phyloP scores from a whole-genome alignment of 2,888 invertebrate species.

The Diarsia brunnea region DNA sequence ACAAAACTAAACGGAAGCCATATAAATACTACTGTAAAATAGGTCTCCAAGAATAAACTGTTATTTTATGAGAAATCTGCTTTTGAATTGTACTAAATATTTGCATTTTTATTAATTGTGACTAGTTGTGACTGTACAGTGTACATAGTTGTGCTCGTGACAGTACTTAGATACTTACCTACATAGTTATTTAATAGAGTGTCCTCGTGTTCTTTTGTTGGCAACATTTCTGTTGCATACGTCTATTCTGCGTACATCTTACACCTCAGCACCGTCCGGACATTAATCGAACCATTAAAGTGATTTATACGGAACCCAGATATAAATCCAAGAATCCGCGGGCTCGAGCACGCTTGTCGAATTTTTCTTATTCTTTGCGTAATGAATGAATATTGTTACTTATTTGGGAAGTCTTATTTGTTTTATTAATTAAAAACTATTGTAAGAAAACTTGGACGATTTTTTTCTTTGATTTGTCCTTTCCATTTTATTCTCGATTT shows the following conservation, averaged over 20 bases:
- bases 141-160: neutral
- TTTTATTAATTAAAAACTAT: constrained; percentile 6
- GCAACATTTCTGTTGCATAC: constrained; percentile 68
- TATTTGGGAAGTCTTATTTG: constrained; percentile 27
- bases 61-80: neutral
- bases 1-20: too few relatives aligned
- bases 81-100: neutral
- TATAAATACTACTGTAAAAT: too few relatives aligned
- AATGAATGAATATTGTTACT: constrained; percentile 67
- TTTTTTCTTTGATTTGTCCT: neutral
- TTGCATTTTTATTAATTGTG: neutral
- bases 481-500: neutral
- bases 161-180: neutral
- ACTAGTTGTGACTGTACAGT: too few relatives aligned
- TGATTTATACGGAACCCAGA: constrained; percentile 82
- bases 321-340: constrained; percentile 81
- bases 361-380: constrained; percentile 75
- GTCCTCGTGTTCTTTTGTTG: constrained; percentile 60
- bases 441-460: neutral
- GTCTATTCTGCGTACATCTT: constrained; percentile 74
- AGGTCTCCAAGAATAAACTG: too few relatives aligned
- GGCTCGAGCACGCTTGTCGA: constrained; percentile 77
- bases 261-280: constrained; percentile 75
- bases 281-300: constrained; percentile 85
- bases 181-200: constrained; percentile 8